Evolutionary conservation across 2,888 invertebrate genomes (phyloP).

Genomic region (Melieria picta): DNA sequence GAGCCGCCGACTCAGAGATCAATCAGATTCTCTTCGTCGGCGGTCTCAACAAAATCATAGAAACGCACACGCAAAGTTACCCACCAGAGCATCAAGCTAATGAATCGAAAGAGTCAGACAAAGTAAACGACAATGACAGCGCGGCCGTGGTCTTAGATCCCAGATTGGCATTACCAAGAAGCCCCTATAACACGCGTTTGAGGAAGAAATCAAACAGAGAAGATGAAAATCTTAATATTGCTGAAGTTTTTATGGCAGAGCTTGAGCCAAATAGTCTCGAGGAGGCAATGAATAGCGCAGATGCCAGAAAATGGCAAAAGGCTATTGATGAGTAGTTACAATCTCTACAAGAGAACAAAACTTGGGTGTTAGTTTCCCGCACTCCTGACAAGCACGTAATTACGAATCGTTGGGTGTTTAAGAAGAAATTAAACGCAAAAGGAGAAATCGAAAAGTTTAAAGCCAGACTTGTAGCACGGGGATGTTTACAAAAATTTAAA

Average conservation of each 20-base stretch:
- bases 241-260: constrained; percentile 19
- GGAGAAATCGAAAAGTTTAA: constrained; percentile 35
- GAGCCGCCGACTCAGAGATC: no score
- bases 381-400: constrained; percentile 13
- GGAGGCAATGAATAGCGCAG: constrained; percentile 23
- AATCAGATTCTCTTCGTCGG: no score
- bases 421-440: constrained; percentile 34
- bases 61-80: background rate
- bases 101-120: background rate
- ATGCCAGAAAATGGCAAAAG: background rate
- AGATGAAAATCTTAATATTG: background rate
- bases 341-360: constrained; percentile 19
- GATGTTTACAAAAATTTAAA: constrained; percentile 41
- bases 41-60: no score
- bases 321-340: constrained; percentile 21
- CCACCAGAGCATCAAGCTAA: background rate
- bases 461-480: constrained; percentile 33
- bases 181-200: constrained; percentile 18
- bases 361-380: constrained; percentile 23
- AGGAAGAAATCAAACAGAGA: constrained; percentile 5
- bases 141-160: background rate
- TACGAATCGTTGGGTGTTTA: constrained; percentile 38
- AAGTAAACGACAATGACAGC: background rate
- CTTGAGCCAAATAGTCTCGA: constrained; percentile 29
- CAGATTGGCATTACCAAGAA: constrained; percentile 8